Base-by-base conservation (phyloP, 2,797 vertebrate genomes). In the Anguilla obscura region DNA sequence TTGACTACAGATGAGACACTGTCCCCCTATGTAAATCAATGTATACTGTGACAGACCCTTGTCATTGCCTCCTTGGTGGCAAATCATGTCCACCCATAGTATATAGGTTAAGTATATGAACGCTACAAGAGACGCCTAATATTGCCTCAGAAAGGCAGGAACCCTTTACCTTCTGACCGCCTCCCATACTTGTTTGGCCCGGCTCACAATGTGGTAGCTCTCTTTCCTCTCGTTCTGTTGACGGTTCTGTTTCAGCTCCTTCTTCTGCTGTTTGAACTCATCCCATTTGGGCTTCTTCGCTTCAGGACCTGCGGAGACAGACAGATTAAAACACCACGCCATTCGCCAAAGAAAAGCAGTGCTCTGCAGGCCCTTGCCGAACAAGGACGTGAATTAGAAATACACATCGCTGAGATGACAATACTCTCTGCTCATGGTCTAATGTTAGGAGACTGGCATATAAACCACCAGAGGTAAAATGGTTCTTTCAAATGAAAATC, bases 131-230 rank as follows among this genome's bases (percentile, higher is more conserved):
- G 18, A 18, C 18, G 76, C 79, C 40, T 45, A 0, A 30, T 36
- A 48, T 50, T 27, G 50, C 30, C 36, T 27, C 30, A 30, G 7
- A 60, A 5, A 86, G 27, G 21, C 21, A 4, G 30, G 21, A 45
- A 33, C 58, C 40, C 52, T 87, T 93, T 95, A 98, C 97, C 96
- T 96, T 93, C 97, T 95, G 85, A 97, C 63, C 52, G 7, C 93
- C 91, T 95, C 97, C 97, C 98, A 99, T 91, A 99, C 96, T 50
- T 98, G 97, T 90, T 97, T 98, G 24, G 96, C 95, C 90, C 95
- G 94, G 87, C 91, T 90, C 86, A 97, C 91, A 85, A 96, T 69
- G 36, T 96, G 93, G 56, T 96, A 97, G 89, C 95, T 96, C 89
- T 92, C 93, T 91, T 93, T 97, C 85, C n/a, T 95, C 69, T 98